These are phyloP conservation scores for Actias luna DNA, from an alignment of 2,888 invertebrate genomes.

Conservation along the genomic window DNA sequence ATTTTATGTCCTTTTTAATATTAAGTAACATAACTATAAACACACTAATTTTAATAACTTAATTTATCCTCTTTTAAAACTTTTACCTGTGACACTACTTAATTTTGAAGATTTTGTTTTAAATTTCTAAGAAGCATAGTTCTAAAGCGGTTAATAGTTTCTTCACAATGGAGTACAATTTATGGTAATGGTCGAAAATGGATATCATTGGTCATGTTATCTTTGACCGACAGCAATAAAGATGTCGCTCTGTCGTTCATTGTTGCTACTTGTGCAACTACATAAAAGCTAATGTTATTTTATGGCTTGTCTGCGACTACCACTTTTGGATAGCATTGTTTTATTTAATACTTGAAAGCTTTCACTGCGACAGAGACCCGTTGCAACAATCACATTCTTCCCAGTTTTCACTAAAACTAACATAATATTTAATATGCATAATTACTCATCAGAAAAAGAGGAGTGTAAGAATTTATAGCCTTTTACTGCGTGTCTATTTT, in stretches of 20 bases:
- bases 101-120: constrained; percentile 30
- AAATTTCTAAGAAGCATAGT: constrained; percentile 30
- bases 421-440: background rate
- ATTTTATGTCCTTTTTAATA: background rate
- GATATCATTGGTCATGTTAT: constrained; percentile 64
- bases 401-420: background rate
- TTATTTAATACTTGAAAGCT: background rate
- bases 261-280: constrained; percentile 59
- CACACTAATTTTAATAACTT: background rate
- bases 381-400: background rate
- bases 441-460: background rate
- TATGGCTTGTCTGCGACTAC: constrained; percentile 15
- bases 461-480: no score
- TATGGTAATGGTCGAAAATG: constrained; percentile 67
- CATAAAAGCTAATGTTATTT: constrained; percentile 31
- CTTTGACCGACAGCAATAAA: constrained; percentile 63
- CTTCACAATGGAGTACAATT: constrained; percentile 66
- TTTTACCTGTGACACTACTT: constrained; percentile 19
- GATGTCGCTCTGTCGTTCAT: constrained; percentile 60
- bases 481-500: no score
- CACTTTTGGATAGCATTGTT: constrained; percentile 16
- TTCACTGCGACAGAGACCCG: background rate
- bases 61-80: background rate
- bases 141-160: constrained; percentile 14
- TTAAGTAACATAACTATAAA: background rate